A percentile compares a stretch with the other conserved stretches of the same genome.
phyloP scores from a whole-genome alignment of 1,140 invertebrate genomes.

The Gonioctena quinquepunctata region DNA sequence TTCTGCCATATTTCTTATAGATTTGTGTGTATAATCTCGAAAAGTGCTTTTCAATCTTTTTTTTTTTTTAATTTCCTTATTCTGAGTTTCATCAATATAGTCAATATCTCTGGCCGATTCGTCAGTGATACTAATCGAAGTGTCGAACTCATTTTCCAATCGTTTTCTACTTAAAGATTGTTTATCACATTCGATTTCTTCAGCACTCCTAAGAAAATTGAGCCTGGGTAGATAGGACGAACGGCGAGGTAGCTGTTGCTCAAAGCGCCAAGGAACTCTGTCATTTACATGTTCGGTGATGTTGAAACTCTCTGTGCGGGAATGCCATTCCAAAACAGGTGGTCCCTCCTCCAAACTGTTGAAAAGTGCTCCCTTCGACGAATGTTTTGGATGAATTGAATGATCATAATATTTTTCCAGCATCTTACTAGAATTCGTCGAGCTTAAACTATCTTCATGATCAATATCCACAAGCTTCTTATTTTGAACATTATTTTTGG shows the following conservation, averaged over 20 bases:
- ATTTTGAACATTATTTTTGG: background rate
- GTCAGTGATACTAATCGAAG: too few species aligned
- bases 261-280: background rate
- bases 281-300: background rate
- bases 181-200: background rate
- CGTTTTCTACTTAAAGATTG: background rate
- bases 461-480: background rate
- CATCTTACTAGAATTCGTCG: background rate
- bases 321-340: background rate
- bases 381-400: background rate
- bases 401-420: background rate
- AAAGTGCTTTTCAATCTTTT: background rate
- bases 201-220: background rate
- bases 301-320: background rate
- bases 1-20: background rate
- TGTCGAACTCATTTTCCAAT: background rate
- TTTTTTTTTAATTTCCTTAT: background rate
- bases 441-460: background rate
- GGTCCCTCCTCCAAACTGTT: background rate
- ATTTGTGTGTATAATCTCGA: background rate
- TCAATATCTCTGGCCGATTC: too few species aligned
- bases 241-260: background rate
- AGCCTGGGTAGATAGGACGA: background rate
- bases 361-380: background rate
- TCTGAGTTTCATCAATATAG: too few species aligned